A percentile compares a stretch with the other conserved stretches of the same genome.
phyloP scores from a whole-genome alignment of 2,888 invertebrate genomes.

The Thysanoteuthis rhombus region DNA sequence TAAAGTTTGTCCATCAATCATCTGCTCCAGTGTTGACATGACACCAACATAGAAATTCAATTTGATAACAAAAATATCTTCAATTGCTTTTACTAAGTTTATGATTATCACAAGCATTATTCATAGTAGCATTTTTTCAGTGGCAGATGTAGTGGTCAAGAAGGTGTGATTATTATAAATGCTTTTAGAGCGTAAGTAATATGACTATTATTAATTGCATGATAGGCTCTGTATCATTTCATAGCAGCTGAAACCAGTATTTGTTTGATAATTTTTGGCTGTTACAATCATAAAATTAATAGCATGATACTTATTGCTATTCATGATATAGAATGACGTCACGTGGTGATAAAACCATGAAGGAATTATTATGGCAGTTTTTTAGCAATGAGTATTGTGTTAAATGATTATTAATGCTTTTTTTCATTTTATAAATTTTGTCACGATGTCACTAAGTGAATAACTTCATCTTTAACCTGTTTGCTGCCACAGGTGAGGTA shows the following conservation, averaged over 20 bases:
- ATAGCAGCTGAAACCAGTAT: background rate
- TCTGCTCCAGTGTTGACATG: background rate
- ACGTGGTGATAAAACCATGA: no score
- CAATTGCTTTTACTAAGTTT: background rate
- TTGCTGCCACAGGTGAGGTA: no score
- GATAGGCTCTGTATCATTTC: background rate
- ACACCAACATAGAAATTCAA: background rate
- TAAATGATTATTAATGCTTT: no score
- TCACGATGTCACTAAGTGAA: no score
- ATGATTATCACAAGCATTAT: background rate
- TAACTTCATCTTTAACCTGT: no score
- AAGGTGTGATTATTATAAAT: background rate
- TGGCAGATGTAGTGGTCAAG: background rate
- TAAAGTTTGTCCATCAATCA: background rate
- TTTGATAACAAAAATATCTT: slow-evolving; percentile 12
- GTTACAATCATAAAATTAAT: background rate
- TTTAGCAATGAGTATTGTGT: no score
- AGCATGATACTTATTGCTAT: no score
- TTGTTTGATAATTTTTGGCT: background rate
- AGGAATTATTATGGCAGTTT: no score
- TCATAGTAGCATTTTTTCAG: background rate
- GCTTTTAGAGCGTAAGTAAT: background rate
- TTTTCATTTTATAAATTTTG: no score
- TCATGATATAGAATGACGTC: no score
- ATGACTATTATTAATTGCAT: background rate